Evolutionary conservation across 30 jellyfish, hydroid and myxozoan species (phyloP).

Genomic region (Kudoa iwatai): DNA sequence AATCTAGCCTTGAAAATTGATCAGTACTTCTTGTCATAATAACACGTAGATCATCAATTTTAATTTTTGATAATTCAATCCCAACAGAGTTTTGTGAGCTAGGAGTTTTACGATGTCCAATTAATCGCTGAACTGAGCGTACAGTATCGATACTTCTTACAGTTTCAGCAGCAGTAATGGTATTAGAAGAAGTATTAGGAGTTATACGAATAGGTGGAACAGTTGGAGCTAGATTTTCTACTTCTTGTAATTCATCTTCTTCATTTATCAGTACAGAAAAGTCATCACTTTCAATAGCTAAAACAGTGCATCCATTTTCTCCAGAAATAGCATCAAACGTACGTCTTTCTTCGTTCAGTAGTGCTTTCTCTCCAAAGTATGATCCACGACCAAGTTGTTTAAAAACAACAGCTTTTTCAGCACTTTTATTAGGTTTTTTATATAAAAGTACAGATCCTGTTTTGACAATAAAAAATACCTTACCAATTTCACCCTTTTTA

Average conservation of each 20-base stretch:
- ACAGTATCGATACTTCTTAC: no score
- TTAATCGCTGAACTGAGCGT: no score
- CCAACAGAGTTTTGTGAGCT: no score
- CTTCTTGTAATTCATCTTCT: no score
- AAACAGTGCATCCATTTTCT: neutral
- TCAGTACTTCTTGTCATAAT: neutral
- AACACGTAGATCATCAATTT: conserved; percentile 1
- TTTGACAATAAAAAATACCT: conserved; percentile 31
- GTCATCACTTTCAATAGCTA: neutral
- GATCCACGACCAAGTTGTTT: conserved; percentile 50
- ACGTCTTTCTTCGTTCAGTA: conserved; percentile 21
- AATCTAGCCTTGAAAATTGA: neutral
- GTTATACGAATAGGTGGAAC: no score
- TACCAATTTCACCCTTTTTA: conserved; percentile 73
- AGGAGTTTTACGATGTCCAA: no score
- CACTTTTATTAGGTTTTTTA: neutral
- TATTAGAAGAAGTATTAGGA: no score
- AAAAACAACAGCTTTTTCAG: conserved; percentile 57
- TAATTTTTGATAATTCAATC: no score
- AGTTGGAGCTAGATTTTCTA: neutral
- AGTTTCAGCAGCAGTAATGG: no score
- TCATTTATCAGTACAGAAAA: no score
- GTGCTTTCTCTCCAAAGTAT: conserved; percentile 77
- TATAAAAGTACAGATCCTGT: conserved; percentile 12
- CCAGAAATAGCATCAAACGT: conserved; percentile 1